These are phyloP conservation scores for Hypolimnas misippus DNA, from an alignment of 2,888 invertebrate species.

Conservation along the genomic window DNA sequence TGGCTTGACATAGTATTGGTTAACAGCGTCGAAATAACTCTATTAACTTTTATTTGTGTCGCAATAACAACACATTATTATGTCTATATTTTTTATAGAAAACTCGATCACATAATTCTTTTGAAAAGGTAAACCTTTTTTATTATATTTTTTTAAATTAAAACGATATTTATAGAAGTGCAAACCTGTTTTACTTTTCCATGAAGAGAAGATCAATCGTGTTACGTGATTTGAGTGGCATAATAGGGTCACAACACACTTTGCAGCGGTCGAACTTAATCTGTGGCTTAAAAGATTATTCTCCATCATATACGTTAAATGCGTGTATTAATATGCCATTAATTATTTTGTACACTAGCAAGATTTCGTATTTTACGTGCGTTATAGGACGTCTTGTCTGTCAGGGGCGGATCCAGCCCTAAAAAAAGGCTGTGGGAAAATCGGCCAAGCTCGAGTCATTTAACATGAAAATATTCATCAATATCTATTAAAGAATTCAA, in stretches of 20 bases:
- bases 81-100: neutral
- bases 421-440: too few species aligned
- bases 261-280: neutral
- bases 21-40: too few species aligned
- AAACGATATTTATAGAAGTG: neutral
- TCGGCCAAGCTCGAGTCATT: too few species aligned
- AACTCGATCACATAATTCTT: neutral
- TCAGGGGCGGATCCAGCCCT: too few species aligned
- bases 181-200: slow-evolving; percentile 20
- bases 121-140: neutral
- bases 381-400: too few species aligned
- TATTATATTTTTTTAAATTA: neutral
- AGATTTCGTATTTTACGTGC: too few species aligned
- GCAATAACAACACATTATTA: neutral
- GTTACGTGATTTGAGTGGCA: slow-evolving; percentile 17
- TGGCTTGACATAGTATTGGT: too few species aligned
- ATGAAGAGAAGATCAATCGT: slow-evolving; percentile 18
- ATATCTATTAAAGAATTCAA: too few species aligned
- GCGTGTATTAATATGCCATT: too few species aligned
- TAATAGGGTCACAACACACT: slow-evolving; percentile 18
- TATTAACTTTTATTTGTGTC: neutral
- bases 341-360: neutral
- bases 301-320: neutral
- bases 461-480: too few species aligned
- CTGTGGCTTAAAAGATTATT: neutral